Evolutionary conservation across 37 sponge, comb jelly and placozoan genomes (phyloP).

Genomic region (Chondrilla cf. caribensis): DNA sequence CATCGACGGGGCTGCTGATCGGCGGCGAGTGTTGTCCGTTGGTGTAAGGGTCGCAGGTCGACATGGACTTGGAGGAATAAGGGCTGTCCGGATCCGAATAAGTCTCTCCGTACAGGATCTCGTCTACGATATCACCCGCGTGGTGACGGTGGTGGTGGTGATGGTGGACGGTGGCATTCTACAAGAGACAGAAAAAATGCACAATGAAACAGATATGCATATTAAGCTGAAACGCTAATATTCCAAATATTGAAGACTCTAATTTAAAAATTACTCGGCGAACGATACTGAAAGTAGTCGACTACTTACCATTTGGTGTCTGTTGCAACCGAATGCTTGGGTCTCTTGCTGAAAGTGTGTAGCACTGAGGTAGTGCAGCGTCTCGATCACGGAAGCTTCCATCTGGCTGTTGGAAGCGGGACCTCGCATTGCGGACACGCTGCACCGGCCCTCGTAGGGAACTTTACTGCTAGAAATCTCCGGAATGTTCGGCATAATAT

Average conservation of each 20-base stretch:
- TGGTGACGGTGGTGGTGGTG: neutral
- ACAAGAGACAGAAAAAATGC: neutral
- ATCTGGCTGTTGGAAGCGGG: neutral
- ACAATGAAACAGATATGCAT: no score
- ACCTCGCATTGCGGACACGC: neutral
- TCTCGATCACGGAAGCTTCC: slow-evolving; percentile 4
- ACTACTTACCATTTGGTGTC: slow-evolving; percentile 12
- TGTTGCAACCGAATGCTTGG: neutral
- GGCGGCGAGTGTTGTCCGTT: neutral
- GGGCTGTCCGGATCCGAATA: slow-evolving; percentile 21
- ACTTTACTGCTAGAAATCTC: neutral
- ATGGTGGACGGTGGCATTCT: slow-evolving; percentile 19
- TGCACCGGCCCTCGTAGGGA: slow-evolving; percentile 11
- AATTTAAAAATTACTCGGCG: no score
- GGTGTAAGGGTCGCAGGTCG: neutral
- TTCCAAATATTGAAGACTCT: no score
- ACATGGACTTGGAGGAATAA: neutral
- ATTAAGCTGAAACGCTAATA: no score
- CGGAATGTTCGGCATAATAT: slow-evolving; percentile 4
- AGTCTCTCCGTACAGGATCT: neutral
- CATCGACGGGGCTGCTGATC: neutral
- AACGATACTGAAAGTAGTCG: no score
- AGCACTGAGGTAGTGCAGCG: slow-evolving; percentile 17
- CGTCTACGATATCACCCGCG: neutral
- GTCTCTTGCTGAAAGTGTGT: slow-evolving; percentile 7